Base-by-base conservation (phyloP, 2,113 vertebrate species). In the Pipra filicauda region DNA sequence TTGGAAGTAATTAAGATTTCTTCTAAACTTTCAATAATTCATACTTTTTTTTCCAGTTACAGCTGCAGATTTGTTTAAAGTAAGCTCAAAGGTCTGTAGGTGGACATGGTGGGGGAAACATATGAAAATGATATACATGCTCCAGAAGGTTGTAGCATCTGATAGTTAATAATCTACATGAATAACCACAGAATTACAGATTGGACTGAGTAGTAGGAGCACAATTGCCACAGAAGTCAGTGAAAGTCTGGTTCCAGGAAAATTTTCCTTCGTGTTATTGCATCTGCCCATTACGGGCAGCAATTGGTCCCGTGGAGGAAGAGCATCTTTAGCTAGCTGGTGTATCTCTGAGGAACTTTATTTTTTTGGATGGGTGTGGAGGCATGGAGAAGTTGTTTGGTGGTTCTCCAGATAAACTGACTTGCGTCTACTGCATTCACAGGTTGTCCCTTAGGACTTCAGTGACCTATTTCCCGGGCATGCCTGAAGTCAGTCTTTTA, bases 1-100 rank as follows among this genome's bases (percentile, higher is more conserved):
- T 97, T 93, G 91, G 76, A 97, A 94, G 91, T 81, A 96, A 95
- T 95, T 94, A 97, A 89, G 64, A 41, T 94, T 91, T 96, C 51
- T 91, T 84, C 82, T 89, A 87, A 95, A 88, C 80, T 95, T 96
- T 86, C 55, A 87, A 81, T 91, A 92, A 94, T 96, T 95, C 66
- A 85, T 95, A 59, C 15, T 22, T 76, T 51, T 61, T 49, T 31
- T 15, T 11, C 17, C 12, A 11, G 69, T 86, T 89, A 44, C 76
- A 94, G 85, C 75, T 96, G 96, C 75, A 86, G 79, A 67, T 92
- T 91, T 94, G 64, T 92, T 95, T 94, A 94, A 87, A 96, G 65
- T 84, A 89, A 91, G 41, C 58, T 87, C 64, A 82, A 61, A 85
- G 31, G 21, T 93, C 57, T 52, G 51, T 89, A 93, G 41, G 51